phyloP scores from a whole-genome alignment of 2,113 vertebrate species.

The Ranitomeya variabilis region DNA sequence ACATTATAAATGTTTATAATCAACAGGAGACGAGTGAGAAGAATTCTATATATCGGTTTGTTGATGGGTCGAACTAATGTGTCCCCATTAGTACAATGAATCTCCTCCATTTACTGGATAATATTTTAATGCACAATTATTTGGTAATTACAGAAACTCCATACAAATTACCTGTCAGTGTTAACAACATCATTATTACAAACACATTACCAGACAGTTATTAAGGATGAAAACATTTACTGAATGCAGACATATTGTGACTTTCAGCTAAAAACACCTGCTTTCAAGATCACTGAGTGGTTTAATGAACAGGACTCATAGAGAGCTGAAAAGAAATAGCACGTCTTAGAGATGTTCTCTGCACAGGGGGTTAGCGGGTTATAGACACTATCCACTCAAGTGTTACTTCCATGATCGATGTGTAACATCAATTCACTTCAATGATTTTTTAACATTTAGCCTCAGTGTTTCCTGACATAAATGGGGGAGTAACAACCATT shows the following conservation, averaged over 20 bases:
- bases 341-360: slow-evolving; percentile 33
- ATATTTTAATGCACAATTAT: slow-evolving; percentile 33
- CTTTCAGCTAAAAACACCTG: slow-evolving; percentile 40
- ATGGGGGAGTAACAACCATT: background rate
- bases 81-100: background rate
- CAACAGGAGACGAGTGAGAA: background rate
- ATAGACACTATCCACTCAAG: slow-evolving; percentile 9
- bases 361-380: slow-evolving; percentile 35
- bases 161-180: slow-evolving; percentile 30
- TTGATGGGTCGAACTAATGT: background rate
- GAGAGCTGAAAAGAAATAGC: background rate
- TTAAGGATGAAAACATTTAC: slow-evolving; percentile 22
- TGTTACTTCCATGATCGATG: slow-evolving; percentile 34
- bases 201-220: slow-evolving; percentile 15
- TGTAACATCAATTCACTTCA: slow-evolving; percentile 15
- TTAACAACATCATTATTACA: background rate
- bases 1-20: background rate
- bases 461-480: background rate
- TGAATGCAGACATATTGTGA: slow-evolving; percentile 41
- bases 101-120: background rate
- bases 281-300: slow-evolving; percentile 34
- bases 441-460: slow-evolving; percentile 44
- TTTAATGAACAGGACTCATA: slow-evolving; percentile 47
- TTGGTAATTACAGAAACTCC: background rate
- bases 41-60: background rate